Evolutionary conservation across 2,888 invertebrate species (phyloP), one percentile per base, ranked within the genome.

Genomic region (Encarsia formosa): DNA sequence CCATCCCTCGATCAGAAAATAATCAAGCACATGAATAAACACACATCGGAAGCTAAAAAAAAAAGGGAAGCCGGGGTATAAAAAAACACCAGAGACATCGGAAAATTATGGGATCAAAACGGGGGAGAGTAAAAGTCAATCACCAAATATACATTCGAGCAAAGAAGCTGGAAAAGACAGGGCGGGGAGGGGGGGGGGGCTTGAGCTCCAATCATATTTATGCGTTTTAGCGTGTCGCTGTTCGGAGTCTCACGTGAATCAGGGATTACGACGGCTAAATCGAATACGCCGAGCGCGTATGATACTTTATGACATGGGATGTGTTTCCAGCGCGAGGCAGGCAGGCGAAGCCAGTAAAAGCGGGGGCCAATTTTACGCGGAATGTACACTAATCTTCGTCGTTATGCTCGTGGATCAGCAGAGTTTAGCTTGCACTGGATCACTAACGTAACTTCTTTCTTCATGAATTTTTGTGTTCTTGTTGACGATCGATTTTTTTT

Each of bases 161-260:
- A 26, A 8, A 26, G 11, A 26, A 26, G 11, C 26, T 5, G 11
- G 8, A 26, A 26, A 11, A 8, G 8, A 11, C 11, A 26, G 26
- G 26, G 11, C 11, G 11, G 26, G 13, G 18, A 22, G 20, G 18
- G 19, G 19, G 37, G 37, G 8, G 13, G 19, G n/a, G 31, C 45
- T 45, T 49, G 24, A 34, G 26, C 61, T 63, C 68, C 68, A 70
- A 72, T 73, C 71, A 72, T 73, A 71, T 73, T 73, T 73, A 72
- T 71, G 67, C 67, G 60, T 57, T 61, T 59, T 52, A 57, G 13
- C 34, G 18, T 23, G 34, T n/a, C n/a, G n/a, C n/a, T n/a, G n/a
- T n/a, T n/a, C n/a, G n/a, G 54, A 60, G 59, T 58, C 59, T 63
- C 62, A 63, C 66, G 65, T 64, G 65, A 66, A 68, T 62, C 60